Evolutionary conservation across 2,113 vertebrate species (phyloP), one percentile per base, ranked within the genome.

Genomic region (Stigmatopora nigra): DNA sequence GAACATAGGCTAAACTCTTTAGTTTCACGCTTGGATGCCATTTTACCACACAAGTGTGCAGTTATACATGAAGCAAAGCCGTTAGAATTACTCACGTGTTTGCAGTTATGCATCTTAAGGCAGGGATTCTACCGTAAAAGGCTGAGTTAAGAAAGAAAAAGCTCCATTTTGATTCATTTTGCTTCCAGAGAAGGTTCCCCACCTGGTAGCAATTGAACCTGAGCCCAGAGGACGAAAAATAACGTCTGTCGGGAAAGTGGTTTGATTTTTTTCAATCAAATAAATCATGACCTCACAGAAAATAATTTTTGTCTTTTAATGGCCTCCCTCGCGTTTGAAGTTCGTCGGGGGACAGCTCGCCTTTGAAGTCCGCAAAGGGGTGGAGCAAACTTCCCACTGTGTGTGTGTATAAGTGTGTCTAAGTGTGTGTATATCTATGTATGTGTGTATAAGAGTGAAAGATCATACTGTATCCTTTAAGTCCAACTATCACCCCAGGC

Each of bases 241-340:
- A 84, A 84, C 82, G 80, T 87, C 77, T 82, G 78, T 80, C 82
- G 86, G 87, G 88, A 85, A 86, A 72, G 83, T 71, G 84, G 88
- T 89, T 90, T 89, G 79, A 88, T 88, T 88, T 31, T 31, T 91
- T 88, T 89, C 88, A 88, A 88, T 90, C 84, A 87, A 90, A 88
- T 90, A 89, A 89, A 90, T 90, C 88, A 90, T 61, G 41, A 79
- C 84, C 82, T 86, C 82, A 77, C 83, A 86, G 89, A 88, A 87
- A 88, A 89, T 90, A 85, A 81, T 88, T 89, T 85, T 84, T 86
- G 80, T 78, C 73, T 84, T 86, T 85, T 86, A 88, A 90, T 83
- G 86, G 82, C 71, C 79, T 83, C 83, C 81, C 75, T 69, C 65
- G 83, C 62, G 78, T 88, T 90, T 91, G 86, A 88, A 89, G 88